Evolutionary conservation across 2,113 vertebrate species (phyloP).

Genomic region (Scomber japonicus): DNA sequence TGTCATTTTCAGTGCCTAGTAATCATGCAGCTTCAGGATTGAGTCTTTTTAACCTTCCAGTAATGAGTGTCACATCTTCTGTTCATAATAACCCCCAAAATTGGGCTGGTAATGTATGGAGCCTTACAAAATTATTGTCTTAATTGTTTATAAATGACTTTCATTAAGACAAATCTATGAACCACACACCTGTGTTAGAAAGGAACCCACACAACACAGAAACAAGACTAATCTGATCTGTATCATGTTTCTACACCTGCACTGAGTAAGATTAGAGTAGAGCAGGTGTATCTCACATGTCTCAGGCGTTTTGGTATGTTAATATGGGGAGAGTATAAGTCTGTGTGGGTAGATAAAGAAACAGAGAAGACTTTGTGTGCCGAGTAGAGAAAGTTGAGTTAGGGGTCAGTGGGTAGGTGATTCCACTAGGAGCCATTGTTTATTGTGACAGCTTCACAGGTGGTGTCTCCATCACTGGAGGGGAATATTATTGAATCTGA

Average conservation of each 20-base stretch:
- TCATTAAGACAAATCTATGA: background rate
- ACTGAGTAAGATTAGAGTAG: constrained; percentile 37
- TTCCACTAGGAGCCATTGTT: constrained; percentile 52
- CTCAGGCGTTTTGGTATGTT: constrained; percentile 56
- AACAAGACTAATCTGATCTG: constrained; percentile 45
- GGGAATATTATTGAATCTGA: constrained; percentile 3
- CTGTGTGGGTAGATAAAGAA: constrained; percentile 53
- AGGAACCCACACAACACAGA: constrained; percentile 21
- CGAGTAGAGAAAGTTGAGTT: constrained; percentile 46
- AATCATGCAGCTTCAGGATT: no score
- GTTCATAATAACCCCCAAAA: no score
- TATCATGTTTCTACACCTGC: constrained; percentile 68
- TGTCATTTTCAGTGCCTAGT: no score
- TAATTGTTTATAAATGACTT: background rate
- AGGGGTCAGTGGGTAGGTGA: constrained; percentile 33
- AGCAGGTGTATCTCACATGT: constrained; percentile 59
- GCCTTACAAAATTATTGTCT: no score
- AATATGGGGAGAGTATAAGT: constrained; percentile 41
- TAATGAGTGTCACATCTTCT: no score
- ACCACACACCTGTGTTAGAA: constrained; percentile 33
- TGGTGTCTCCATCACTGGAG: constrained; percentile 23
- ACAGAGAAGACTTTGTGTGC: constrained; percentile 69
- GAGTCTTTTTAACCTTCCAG: no score
- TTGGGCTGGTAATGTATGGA: no score
- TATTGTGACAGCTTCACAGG: constrained; percentile 34